Percentiles rank a stretch among this genome's conserved stretches.
These are phyloP conservation scores for Procapra przewalskii DNA, from an alignment of 2,113 vertebrate species.

Conservation along the genomic window DNA sequence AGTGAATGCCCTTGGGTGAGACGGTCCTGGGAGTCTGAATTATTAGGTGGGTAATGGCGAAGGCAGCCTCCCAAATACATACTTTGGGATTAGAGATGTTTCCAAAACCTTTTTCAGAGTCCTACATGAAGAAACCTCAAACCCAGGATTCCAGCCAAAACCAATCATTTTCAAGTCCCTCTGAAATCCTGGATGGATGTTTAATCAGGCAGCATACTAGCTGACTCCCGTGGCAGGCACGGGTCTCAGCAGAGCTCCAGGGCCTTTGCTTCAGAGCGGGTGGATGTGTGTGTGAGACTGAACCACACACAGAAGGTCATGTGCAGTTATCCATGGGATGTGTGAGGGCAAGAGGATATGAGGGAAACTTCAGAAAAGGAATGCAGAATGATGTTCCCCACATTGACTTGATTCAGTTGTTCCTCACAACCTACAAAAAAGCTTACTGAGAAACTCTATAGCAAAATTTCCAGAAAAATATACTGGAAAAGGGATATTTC, in stretches of 20 bases:
- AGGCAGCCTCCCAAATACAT: conserved; percentile 59
- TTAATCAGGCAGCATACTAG: conserved; percentile 32
- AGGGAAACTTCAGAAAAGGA: neutral
- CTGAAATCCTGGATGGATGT: conserved; percentile 66
- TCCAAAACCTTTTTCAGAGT: conserved; percentile 63
- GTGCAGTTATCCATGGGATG: neutral
- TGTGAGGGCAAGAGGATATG: neutral
- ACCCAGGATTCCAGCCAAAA: conserved; percentile 65
- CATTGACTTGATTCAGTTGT: neutral
- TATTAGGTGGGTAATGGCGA: conserved; percentile 52
- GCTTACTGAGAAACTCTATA: neutral
- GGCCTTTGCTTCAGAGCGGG: conserved; percentile 4
- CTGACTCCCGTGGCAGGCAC: neutral
- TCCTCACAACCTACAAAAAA: conserved; percentile 2
- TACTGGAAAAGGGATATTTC: neutral
- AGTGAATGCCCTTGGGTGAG: neutral
- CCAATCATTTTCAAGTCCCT: conserved; percentile 64
- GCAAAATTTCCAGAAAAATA: neutral
- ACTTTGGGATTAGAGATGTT: conserved; percentile 57
- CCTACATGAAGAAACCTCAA: conserved; percentile 71
- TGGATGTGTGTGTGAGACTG: neutral
- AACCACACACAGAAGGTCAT: neutral
- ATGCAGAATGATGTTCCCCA: neutral
- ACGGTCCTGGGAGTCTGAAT: conserved; percentile 37
- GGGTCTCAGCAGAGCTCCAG: neutral